Evolutionary conservation across 2,797 vertebrate genomes (phyloP).

Genomic region (Dendrocincla fuliginosa): DNA sequence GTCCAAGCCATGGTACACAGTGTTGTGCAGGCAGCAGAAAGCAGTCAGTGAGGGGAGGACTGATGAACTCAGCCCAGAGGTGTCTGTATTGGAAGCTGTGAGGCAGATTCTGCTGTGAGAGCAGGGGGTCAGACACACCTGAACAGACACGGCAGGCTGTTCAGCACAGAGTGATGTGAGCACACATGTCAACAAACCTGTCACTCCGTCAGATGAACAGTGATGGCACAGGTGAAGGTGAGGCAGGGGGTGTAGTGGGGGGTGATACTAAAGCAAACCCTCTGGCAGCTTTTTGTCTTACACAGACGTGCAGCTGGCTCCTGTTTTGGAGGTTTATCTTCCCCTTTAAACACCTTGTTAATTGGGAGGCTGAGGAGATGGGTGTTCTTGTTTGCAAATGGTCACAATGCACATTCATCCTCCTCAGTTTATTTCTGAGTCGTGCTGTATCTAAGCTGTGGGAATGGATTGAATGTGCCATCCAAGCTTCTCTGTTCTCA

Average conservation of each 20-base stretch:
- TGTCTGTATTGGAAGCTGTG: neutral
- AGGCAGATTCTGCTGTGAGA: neutral
- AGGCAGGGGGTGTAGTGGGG: neutral
- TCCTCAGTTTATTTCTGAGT: constrained; percentile 29
- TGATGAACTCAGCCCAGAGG: neutral
- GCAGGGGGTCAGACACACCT: neutral
- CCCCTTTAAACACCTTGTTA: neutral
- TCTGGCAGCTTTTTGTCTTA: neutral
- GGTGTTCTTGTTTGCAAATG: neutral
- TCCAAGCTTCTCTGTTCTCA: neutral
- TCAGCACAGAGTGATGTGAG: neutral
- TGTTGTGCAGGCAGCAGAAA: neutral
- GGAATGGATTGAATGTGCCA: constrained; percentile 1
- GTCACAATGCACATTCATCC: neutral
- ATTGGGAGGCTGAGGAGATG: neutral
- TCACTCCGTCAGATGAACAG: neutral
- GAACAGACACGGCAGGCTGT: neutral
- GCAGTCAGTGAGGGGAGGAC: neutral
- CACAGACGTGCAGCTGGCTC: fast-evolving
- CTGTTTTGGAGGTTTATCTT: neutral
- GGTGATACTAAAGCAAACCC: neutral
- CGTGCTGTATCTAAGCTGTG: constrained; percentile 5
- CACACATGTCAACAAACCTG: neutral
- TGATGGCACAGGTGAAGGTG: fast-evolving
- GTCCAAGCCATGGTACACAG: neutral